Evolutionary conservation across 2,797 vertebrate species (phyloP), one percentile per base, ranked within the genome.

Genomic region (Cynodonichthys magdalenae): DNA sequence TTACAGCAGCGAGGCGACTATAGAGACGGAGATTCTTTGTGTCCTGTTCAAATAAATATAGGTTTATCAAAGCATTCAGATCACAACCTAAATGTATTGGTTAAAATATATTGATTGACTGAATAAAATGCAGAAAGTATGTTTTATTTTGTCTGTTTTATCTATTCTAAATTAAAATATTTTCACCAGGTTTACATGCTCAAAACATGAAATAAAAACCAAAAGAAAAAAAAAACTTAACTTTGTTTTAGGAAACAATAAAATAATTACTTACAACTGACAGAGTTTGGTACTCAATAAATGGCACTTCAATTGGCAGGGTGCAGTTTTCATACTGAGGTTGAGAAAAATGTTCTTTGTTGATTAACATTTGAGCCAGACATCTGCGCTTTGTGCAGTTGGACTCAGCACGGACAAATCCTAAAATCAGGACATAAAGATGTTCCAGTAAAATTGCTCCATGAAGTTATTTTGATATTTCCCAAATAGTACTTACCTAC

Each of bases 211-310:
- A 44, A 44, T 5, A 44, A 44, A 44, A 36, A 12, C 10, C 3
- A 15, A 50, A 44, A 44, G 14, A 17, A 17, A 17, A 15, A 42
- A 44, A 17, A 15, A 17, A 6, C 15, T 44, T 17, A 44, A 8
- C 6, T 6, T 15, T 44, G 24, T 50, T 48, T 47, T 19, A 36
- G 7, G 50, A 49, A 60, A 47, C 24, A 6, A 27, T 49, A 5
- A 42, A 59, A 1, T 41, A 48, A 18, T 3, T 57, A 90, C 92
- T 89, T 78, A 92, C 92, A 12, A 92, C 90, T 24, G 78, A 64
- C 17, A 92, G 57, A 2, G 89, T 94, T 42, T 90, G 74, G 53
- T 93, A 94, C 53, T 80, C 64, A 1, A 93, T 70, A 4, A 74
- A 52, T 1, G 87, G 82, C 51, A 93, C 80, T 0, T 24, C 0